Percentiles rank a stretch among this genome's conserved stretches.
Evolutionary conservation across 2,797 vertebrate genomes (phyloP).

Genomic region (Pangasius sanitwongsei): DNA sequence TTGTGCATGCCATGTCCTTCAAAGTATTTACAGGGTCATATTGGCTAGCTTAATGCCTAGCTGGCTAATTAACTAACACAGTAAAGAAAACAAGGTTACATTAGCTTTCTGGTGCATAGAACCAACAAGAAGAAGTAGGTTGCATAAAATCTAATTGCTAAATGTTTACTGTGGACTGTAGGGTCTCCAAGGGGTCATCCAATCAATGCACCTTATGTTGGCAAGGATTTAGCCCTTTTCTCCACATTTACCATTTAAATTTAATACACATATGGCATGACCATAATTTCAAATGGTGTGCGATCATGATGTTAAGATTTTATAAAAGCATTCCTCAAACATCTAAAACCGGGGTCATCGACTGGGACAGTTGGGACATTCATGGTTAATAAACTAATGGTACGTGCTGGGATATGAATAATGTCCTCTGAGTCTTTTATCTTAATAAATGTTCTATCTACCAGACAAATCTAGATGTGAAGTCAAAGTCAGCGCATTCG

Average conservation of each 20-base stretch:
- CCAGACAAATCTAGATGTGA: conserved; percentile 4
- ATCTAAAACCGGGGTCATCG: background rate
- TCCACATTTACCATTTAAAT: background rate
- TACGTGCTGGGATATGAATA: background rate
- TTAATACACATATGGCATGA: background rate
- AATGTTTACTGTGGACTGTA: background rate
- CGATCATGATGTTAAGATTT: background rate
- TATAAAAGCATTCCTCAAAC: background rate
- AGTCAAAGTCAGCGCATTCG: conserved; percentile 20
- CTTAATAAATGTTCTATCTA: conserved; percentile 31
- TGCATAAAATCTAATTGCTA: background rate
- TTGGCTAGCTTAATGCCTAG: background rate
- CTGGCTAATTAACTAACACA: background rate
- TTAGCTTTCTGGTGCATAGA: background rate
- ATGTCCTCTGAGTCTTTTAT: conserved; percentile 14
- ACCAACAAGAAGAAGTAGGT: background rate
- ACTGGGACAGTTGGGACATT: background rate
- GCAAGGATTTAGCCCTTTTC: background rate
- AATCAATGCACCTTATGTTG: background rate
- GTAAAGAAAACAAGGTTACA: background rate
- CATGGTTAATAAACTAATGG: background rate
- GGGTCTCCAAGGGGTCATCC: background rate
- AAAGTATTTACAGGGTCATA: background rate
- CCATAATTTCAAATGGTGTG: background rate
- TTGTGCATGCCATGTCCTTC: background rate